Evolutionary conservation across 2,888 invertebrate genomes (phyloP).

Genomic region (Orthosia incerta): DNA sequence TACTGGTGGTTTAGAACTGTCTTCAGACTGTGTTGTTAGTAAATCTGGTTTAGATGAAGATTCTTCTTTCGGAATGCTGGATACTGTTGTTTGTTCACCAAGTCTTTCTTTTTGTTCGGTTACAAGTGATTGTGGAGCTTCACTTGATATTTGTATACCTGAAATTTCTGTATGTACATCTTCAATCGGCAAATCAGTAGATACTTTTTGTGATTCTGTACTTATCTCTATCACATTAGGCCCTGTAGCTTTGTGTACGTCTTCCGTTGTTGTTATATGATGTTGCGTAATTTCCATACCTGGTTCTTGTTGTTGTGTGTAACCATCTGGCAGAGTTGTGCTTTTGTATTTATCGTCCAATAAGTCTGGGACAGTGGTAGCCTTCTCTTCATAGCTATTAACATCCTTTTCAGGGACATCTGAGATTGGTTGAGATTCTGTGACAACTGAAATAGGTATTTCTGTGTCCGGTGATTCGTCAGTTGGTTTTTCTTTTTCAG

Average conservation of each 20-base stretch:
- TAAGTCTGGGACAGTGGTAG: slow-evolving; percentile 39
- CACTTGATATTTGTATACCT: slow-evolving; percentile 44
- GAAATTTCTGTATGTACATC: slow-evolving; percentile 49
- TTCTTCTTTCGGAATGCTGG: slow-evolving; percentile 35
- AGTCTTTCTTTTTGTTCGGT: slow-evolving; percentile 44
- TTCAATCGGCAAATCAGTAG: slow-evolving; percentile 47
- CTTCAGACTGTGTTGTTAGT: slow-evolving; percentile 44
- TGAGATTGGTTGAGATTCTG: slow-evolving; percentile 33
- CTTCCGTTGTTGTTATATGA: slow-evolving; percentile 23
- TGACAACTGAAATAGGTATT: slow-evolving; percentile 33
- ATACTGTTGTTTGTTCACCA: slow-evolving; percentile 29
- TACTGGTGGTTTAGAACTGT: slow-evolving; percentile 46
- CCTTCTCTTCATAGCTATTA: slow-evolving; percentile 37
- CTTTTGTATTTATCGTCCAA: slow-evolving; percentile 23
- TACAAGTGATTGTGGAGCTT: slow-evolving; percentile 52
- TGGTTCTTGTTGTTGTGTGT: slow-evolving; percentile 35
- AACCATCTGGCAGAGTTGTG: slow-evolving; percentile 33
- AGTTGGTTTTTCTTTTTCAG: slow-evolving; percentile 33
- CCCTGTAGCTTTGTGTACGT: slow-evolving; percentile 21
- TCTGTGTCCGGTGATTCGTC: slow-evolving; percentile 37
- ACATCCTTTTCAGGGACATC: slow-evolving; percentile 27
- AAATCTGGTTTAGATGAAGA: slow-evolving; percentile 44
- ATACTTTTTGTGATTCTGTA: slow-evolving; percentile 35
- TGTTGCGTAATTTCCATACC: slow-evolving; percentile 33
- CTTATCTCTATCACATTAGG: slow-evolving; percentile 14